phyloP scores from a whole-genome alignment of 2,113 vertebrate species.

The Myocastor coypus region DNA sequence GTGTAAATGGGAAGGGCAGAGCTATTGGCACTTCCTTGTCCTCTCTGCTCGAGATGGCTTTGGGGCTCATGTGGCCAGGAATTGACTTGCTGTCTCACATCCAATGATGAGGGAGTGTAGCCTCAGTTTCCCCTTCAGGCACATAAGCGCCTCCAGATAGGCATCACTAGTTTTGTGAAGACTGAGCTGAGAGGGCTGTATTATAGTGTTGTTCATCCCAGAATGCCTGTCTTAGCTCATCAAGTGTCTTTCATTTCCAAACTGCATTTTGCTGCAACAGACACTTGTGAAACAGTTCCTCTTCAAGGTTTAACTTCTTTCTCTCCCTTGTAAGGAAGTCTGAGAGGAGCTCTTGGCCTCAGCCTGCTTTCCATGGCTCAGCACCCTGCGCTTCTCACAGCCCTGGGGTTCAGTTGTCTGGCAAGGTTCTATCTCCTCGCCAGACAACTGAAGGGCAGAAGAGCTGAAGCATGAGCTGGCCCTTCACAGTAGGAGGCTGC shows the following conservation, averaged over 20 bases:
- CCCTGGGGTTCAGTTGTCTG: neutral
- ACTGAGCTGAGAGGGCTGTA: neutral
- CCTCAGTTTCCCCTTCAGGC: accelerated
- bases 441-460: too few species aligned
- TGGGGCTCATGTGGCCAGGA: neutral
- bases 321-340: neutral
- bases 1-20: neutral
- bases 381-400: neutral
- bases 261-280: neutral
- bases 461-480: neutral
- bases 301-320: neutral
- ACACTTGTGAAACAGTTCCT: neutral
- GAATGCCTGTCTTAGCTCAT: neutral
- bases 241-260: neutral
- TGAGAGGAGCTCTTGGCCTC: neutral
- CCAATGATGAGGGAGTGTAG: neutral
- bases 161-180: neutral
- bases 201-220: neutral
- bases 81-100: neutral
- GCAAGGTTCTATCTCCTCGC: neutral
- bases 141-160: neutral
- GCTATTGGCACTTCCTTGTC: neutral
- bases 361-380: neutral
- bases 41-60: neutral
- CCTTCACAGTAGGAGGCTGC: too few species aligned